Conservation (phyloP, 1,140 invertebrate species). For the Pissodes strobi region DNA sequence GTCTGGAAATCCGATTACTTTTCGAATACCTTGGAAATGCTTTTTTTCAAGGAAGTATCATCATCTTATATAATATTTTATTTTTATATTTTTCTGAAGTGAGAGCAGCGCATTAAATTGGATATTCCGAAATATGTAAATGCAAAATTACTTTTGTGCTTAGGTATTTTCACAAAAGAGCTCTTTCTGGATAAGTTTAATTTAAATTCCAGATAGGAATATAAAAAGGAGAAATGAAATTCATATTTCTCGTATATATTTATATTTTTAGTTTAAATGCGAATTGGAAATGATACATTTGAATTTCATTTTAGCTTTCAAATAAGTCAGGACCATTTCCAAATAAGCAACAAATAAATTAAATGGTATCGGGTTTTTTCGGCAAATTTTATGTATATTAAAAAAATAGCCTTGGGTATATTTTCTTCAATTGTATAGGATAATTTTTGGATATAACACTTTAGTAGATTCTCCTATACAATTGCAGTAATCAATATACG, state of each 20-base stretch:
- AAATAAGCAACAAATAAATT: too few relatives aligned
- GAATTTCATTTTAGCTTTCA: neutral
- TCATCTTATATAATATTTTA: slow-evolving; percentile 17
- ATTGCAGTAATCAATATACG: too few relatives aligned
- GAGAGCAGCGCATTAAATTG: slow-evolving; percentile 11
- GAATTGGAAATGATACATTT: too few relatives aligned
- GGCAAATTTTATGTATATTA: too few relatives aligned
- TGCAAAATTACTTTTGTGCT: slow-evolving; percentile 24
- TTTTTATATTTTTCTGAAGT: slow-evolving; percentile 21
- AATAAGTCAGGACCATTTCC: neutral
- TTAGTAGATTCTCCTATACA: too few relatives aligned
- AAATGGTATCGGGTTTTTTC: too few relatives aligned
- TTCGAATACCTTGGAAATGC: neutral
- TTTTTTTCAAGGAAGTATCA: neutral
- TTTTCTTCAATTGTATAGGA: too few relatives aligned
- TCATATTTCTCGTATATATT: neutral
- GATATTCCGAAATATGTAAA: slow-evolving; percentile 21
- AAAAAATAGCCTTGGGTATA: too few relatives aligned
- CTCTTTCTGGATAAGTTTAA: slow-evolving; percentile 9
- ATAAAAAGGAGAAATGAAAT: slow-evolving; percentile 12
- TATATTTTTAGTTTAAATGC: too few relatives aligned
- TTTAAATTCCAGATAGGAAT: slow-evolving; percentile 9
- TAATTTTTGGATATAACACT: too few relatives aligned
- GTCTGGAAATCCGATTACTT: neutral
- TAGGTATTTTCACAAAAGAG: slow-evolving; percentile 13